Conservation (phyloP, 2,888 invertebrate species). For the Eilema depressum region DNA sequence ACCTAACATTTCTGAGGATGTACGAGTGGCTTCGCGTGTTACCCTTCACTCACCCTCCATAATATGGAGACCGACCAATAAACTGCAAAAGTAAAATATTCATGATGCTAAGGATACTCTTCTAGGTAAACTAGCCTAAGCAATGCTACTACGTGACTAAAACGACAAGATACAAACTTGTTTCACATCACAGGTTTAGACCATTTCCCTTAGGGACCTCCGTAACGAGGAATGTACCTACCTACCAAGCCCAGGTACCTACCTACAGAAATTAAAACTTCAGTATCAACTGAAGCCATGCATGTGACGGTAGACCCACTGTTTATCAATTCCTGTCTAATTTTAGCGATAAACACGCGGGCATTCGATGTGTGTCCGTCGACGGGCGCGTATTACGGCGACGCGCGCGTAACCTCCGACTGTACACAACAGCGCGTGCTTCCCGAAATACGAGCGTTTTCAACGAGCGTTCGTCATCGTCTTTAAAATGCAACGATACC, state of each 20-base stretch:
- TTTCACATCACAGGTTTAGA: not conserved
- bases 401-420: not conserved
- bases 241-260: not conserved
- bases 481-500: not conserved
- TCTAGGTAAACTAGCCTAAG: too few relatives aligned
- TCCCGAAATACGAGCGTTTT: conserved; percentile 1
- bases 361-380: not conserved
- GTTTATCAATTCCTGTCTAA: not conserved
- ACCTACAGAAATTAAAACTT: not conserved
- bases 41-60: too few relatives aligned
- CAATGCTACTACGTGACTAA: not conserved
- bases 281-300: not conserved
- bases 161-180: not conserved
- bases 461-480: not conserved
- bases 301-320: not conserved
- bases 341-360: conserved; percentile 2
- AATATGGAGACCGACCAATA: not conserved
- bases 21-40: too few relatives aligned
- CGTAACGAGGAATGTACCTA: not conserved
- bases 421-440: not conserved
- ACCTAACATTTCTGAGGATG: too few relatives aligned
- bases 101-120: not conserved
- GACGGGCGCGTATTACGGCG: conserved; percentile 2
- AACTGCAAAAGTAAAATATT: not conserved
- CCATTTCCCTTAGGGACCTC: not conserved